Evolutionary conservation across 2,797 vertebrate species (phyloP).

Genomic region (Atherinosoma microstoma): DNA sequence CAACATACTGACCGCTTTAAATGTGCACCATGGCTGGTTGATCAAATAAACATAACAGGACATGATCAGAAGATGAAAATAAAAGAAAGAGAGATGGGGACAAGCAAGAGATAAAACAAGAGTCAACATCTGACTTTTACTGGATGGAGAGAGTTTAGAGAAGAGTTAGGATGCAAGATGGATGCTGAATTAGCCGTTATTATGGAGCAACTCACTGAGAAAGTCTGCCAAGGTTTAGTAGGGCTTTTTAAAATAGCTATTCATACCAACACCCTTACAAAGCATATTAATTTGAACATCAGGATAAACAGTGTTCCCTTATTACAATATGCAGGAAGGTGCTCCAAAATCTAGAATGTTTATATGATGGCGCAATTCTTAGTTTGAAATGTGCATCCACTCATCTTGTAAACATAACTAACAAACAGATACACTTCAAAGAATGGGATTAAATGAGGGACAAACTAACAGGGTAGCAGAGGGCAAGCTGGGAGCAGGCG

Average conservation of each 20-base stretch:
- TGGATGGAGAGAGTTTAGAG: background rate
- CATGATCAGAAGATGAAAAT: background rate
- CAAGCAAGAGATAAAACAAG: background rate
- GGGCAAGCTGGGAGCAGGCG: constrained; percentile 46
- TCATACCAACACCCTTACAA: background rate
- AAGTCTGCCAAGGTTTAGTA: no score
- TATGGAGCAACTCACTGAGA: no score
- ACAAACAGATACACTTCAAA: constrained; percentile 22
- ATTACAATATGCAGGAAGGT: background rate
- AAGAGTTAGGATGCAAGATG: no score
- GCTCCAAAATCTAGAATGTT: background rate
- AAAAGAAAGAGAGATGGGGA: background rate
- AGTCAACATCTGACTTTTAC: background rate
- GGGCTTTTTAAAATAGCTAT: background rate
- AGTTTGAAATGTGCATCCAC: background rate
- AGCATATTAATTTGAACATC: background rate
- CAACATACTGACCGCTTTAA: no score
- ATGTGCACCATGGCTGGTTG: no score
- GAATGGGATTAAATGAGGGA: constrained; percentile 31
- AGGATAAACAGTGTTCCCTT: background rate
- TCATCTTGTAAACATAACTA: constrained; percentile 10
- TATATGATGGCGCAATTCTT: background rate
- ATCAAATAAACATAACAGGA: background rate
- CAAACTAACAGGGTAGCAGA: constrained; percentile 27
- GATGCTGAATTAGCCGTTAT: background rate